Percentiles rank a stretch among this genome's conserved stretches.
Conservation (phyloP, 2,888 invertebrate species). For the Caenorhabditis japonica region DNA sequence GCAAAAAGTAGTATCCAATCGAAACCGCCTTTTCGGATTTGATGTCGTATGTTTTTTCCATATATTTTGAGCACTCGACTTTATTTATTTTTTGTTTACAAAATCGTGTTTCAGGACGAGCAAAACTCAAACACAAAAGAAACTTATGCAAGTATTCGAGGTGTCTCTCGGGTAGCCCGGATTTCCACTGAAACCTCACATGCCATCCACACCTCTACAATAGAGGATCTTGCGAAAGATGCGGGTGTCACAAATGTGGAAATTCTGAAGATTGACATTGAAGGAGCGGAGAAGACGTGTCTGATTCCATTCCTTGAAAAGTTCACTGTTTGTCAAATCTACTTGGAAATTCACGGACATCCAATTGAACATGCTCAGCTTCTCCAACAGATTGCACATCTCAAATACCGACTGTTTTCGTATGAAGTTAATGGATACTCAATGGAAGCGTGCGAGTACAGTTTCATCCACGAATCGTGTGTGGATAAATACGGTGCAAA, state of each 20-base stretch:
- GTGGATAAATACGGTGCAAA: slow-evolving; percentile 42
- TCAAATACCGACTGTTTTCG: slow-evolving; percentile 51
- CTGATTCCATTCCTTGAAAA: slow-evolving; percentile 47
- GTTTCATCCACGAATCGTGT: slow-evolving; percentile 55
- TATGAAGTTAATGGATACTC: slow-evolving; percentile 58
- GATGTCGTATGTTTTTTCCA: slow-evolving; percentile 5
- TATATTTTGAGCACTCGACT: no score
- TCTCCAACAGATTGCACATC: slow-evolving; percentile 37
- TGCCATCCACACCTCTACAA: background rate
- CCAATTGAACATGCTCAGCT: slow-evolving; percentile 33
- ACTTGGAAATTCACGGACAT: slow-evolving; percentile 54
- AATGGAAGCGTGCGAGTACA: slow-evolving; percentile 57
- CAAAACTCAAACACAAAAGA: slow-evolving; percentile 15
- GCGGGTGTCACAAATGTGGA: slow-evolving; percentile 11
- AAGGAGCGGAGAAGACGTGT: slow-evolving; percentile 37
- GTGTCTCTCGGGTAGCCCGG: slow-evolving; percentile 12
- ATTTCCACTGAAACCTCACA: slow-evolving; percentile 3
- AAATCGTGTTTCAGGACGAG: slow-evolving; percentile 26
- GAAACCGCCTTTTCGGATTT: slow-evolving; percentile 6
- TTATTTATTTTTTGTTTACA: no score
- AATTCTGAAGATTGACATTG: slow-evolving; percentile 51
- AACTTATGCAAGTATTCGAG: slow-evolving; percentile 15
- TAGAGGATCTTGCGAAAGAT: slow-evolving; percentile 15
- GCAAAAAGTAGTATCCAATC: background rate
- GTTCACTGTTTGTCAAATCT: slow-evolving; percentile 47